phyloP scores from a whole-genome alignment of 2,797 vertebrate species.

The Mormyrops attenuatus region DNA sequence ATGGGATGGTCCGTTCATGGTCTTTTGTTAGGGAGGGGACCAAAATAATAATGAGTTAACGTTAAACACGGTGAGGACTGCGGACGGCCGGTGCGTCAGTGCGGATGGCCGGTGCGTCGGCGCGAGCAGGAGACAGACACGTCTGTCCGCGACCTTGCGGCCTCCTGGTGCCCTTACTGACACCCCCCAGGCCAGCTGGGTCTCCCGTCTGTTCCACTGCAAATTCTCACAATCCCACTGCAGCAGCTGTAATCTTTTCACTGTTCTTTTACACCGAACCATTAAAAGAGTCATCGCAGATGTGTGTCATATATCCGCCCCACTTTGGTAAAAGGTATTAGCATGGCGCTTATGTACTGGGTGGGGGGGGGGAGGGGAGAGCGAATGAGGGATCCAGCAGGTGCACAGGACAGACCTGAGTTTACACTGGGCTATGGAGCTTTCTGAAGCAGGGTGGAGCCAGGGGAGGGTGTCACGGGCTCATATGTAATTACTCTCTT shows the following conservation, averaged over 20 bases:
- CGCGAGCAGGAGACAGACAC: neutral
- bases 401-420: slow-evolving; percentile 41
- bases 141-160: neutral
- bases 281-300: slow-evolving; percentile 74
- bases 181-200: slow-evolving; percentile 73
- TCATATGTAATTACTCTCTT: slow-evolving; percentile 46
- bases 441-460: slow-evolving; percentile 17
- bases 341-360: slow-evolving; percentile 21
- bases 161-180: slow-evolving; percentile 52
- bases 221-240: slow-evolving; percentile 38
- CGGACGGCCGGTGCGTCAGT: neutral
- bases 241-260: slow-evolving; percentile 46
- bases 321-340: slow-evolving; percentile 50
- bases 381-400: slow-evolving; percentile 47
- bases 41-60: slow-evolving; percentile 27
- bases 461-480: slow-evolving; percentile 45
- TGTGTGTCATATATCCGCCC: slow-evolving; percentile 57
- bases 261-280: slow-evolving; percentile 63
- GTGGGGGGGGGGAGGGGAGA: slow-evolving; percentile 6
- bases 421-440: slow-evolving; percentile 34
- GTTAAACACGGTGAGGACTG: slow-evolving; percentile 15
- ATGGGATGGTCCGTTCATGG: neutral
- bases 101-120: no score
- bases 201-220: slow-evolving; percentile 75
- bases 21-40: slow-evolving; percentile 24